phyloP scores from a whole-genome alignment of 2,888 invertebrate species.

The Athetis lepigone region DNA sequence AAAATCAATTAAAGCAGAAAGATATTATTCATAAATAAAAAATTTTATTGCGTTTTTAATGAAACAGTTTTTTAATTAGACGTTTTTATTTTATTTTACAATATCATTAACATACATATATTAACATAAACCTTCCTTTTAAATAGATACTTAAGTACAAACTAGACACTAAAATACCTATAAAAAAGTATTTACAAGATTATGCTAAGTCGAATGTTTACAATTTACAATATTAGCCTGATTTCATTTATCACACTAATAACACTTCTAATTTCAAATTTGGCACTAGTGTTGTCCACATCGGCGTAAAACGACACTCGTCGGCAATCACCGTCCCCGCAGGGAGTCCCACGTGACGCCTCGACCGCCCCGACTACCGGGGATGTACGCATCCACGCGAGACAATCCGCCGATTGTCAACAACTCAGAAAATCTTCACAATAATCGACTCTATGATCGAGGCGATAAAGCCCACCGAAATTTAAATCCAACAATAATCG shows the following conservation, averaged over 20 bases:
- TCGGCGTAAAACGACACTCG: conserved; percentile 86
- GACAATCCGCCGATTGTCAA: conserved; percentile 76
- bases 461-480: conserved; percentile 32
- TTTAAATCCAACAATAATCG: conserved; percentile 46
- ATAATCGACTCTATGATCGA: conserved; percentile 52
- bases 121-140: conserved; percentile 14
- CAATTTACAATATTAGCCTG: conserved; percentile 38
- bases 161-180: conserved; percentile 31
- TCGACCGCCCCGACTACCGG: conserved; percentile 67
- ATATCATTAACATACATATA: conserved; percentile 35
- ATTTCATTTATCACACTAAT: conserved; percentile 56
- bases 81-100: conserved; percentile 35
- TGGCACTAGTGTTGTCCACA: conserved; percentile 79
- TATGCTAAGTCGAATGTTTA: conserved; percentile 3
- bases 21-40: conserved; percentile 42
- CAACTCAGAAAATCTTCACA: conserved; percentile 37
- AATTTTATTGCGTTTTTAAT: conserved; percentile 51
- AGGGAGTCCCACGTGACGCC: conserved; percentile 86
- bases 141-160: conserved; percentile 8
- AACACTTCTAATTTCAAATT: conserved; percentile 70
- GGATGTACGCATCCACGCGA: conserved; percentile 78
- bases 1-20: conserved; percentile 30
- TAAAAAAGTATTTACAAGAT: conserved; percentile 33
- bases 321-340: conserved; percentile 84
- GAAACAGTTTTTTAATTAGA: conserved; percentile 43